Conservation (phyloP, 2,113 vertebrate species). For the Brachyhypopomus occidentalis region DNA sequence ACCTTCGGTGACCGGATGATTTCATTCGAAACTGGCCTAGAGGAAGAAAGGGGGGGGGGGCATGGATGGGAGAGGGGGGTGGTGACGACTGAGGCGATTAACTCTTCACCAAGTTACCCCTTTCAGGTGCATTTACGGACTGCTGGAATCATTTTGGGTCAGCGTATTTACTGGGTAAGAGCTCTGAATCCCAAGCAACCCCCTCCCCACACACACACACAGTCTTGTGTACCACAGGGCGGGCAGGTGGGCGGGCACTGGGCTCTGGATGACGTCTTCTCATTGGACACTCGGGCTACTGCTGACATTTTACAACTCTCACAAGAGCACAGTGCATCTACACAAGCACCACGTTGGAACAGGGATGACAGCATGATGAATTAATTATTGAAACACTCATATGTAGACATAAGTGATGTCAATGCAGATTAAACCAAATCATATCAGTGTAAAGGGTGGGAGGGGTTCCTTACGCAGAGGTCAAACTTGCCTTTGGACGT, state of each 20-base stretch:
- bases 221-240: too few relatives aligned
- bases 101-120: neutral
- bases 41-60: neutral
- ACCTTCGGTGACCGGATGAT: neutral
- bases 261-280: conserved; percentile 17
- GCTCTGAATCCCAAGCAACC: neutral
- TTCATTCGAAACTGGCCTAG: neutral
- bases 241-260: neutral
- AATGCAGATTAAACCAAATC: too few relatives aligned
- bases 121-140: conserved; percentile 10
- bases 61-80: too few relatives aligned
- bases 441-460: too few relatives aligned
- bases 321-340: conserved; percentile 22
- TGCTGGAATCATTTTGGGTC: neutral
- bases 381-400: too few relatives aligned
- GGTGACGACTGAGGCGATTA: neutral
- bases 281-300: conserved; percentile 42
- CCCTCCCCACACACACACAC: too few relatives aligned
- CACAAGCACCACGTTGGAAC: too few relatives aligned
- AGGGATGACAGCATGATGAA: too few relatives aligned
- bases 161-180: neutral
- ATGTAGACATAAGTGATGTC: too few relatives aligned
- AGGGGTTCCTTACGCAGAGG: too few relatives aligned
- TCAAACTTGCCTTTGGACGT: too few relatives aligned
- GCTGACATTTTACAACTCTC: conserved; percentile 42